phyloP scores from a whole-genome alignment of 1,140 invertebrate species.

The Daktulosphaira vitifoliae region DNA sequence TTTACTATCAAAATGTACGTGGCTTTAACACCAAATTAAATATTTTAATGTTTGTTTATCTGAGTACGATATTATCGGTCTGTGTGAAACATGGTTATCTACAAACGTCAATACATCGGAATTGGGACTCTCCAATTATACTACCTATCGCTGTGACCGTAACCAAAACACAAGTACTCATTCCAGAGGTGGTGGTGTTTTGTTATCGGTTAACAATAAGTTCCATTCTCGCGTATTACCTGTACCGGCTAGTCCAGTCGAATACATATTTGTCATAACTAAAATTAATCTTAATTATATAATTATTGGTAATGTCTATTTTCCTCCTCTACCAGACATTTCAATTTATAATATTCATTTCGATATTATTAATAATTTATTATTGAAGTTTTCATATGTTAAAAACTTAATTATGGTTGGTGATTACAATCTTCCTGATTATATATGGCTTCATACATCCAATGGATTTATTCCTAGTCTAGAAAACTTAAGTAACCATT shows the following conservation, averaged over 20 bases:
- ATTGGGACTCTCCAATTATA: neutral
- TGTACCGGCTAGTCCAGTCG: no score
- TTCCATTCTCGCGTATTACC: no score
- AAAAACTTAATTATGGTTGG: neutral
- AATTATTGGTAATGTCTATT: no score
- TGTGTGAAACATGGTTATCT: neutral
- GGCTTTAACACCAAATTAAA: neutral
- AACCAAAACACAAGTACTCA: neutral
- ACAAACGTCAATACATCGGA: neutral
- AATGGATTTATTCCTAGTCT: neutral
- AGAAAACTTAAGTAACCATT: neutral
- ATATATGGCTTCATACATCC: neutral
- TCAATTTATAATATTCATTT: no score
- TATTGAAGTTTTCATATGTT: no score
- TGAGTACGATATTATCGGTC: neutral
- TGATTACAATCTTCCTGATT: no score
- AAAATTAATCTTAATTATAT: no score
- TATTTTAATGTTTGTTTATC: neutral
- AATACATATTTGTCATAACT: no score
- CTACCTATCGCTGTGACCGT: neutral
- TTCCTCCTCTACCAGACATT: no score
- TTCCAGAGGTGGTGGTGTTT: no score
- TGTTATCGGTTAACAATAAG: no score
- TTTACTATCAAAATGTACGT: neutral
- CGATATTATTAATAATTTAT: no score